A percentile compares a stretch with the other conserved stretches of the same genome.
Conservation (phyloP, 2,888 invertebrate genomes). For the Lycaena phlaeas region DNA sequence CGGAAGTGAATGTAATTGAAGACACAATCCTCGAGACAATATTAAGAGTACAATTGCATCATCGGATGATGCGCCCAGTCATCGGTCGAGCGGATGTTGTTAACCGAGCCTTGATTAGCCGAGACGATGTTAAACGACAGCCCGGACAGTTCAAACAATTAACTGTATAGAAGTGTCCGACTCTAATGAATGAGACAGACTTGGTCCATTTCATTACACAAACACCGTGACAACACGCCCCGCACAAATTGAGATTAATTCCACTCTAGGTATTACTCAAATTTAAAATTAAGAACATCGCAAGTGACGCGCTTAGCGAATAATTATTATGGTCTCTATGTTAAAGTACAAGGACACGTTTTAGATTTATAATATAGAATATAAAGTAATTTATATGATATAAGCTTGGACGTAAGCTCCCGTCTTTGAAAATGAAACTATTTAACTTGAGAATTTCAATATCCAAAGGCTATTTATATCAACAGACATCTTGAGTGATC, state of each 20-base stretch:
- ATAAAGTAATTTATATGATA: background rate
- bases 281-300: slow-evolving; percentile 13
- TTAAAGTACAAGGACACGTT: background rate
- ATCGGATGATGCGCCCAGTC: slow-evolving; percentile 52
- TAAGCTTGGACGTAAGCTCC: slow-evolving; percentile 5
- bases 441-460: slow-evolving; percentile 41
- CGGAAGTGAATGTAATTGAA: slow-evolving; percentile 55
- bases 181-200: slow-evolving; percentile 68
- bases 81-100: slow-evolving; percentile 71
- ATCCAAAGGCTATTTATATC: slow-evolving; percentile 46
- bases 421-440: slow-evolving; percentile 34
- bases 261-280: slow-evolving; percentile 41
- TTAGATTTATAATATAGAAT: slow-evolving; percentile 1
- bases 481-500: slow-evolving; percentile 25
- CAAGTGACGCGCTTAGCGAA: background rate
- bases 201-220: slow-evolving; percentile 65
- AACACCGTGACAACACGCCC: slow-evolving; percentile 64
- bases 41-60: slow-evolving; percentile 57
- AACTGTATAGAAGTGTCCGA: slow-evolving; percentile 70
- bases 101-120: slow-evolving; percentile 67
- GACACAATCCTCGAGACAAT: slow-evolving; percentile 39
- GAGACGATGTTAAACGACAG: slow-evolving; percentile 65
- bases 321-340: slow-evolving; percentile 11
- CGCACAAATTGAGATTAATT: slow-evolving; percentile 70
- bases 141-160: slow-evolving; percentile 69